Evolutionary conservation across 2,797 vertebrate species (phyloP), one percentile per base, ranked within the genome.

Genomic region (Diceros bicornis): DNA sequence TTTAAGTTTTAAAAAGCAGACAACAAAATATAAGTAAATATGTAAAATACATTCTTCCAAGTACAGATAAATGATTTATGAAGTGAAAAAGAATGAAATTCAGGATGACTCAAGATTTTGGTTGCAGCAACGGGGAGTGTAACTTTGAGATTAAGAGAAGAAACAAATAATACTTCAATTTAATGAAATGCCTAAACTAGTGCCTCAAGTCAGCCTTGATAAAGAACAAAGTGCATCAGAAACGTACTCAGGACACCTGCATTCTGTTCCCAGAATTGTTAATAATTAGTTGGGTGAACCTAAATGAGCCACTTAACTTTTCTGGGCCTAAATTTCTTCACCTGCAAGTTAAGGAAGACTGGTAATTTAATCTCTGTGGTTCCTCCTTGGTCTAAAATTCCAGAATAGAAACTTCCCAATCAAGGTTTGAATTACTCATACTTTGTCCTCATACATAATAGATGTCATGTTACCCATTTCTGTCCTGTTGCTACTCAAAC

Each of bases 101-200:
- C n/a, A 64, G 2, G 12, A 83, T 17, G 11, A 75, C 0, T 34
- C 3, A 27, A 75, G 6, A 68, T 88, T 95, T 83, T 79, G 21
- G 0, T 37, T 25, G 17, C 16, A 89, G 14, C 34, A 92, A 18
- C 10, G 18, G 20, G 4, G 8, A 89, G 8, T 23, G 5, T 18
- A n/a, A 74, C 13, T 81, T 37, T 75, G 32, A 90, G 20, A 94
- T 87, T 79, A 84, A 66, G 62, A 59, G 29, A 89, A 96, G 6
- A 61, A 94, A 77, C 2, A 68, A 68, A 18, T 78, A 68, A 69
- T 57, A 83, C 61, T 74, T 94, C 7, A 14, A 89, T 27, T 74
- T 93, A 29, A 93, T 75, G 55, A 74, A 81, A 59, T 71, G 3
- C 29, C n/a, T 86, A 77, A 47, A 59, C 7, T 44, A 86, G 6